Evolutionary conservation across 2,113 vertebrate genomes (phyloP).

Genomic region (Psophia crepitans): DNA sequence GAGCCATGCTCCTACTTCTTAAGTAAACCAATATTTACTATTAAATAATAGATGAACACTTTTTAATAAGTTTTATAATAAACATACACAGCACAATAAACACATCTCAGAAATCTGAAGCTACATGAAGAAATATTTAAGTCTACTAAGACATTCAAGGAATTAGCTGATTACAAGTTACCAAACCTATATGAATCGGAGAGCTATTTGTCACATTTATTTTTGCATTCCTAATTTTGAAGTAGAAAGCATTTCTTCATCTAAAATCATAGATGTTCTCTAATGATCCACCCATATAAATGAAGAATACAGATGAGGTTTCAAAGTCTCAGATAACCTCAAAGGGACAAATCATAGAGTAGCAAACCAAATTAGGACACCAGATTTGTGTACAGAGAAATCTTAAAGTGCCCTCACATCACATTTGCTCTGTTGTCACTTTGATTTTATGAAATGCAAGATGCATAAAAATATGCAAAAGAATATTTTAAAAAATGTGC

Average conservation of each 20-base stretch:
- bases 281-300: not conserved
- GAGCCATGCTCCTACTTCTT: not conserved
- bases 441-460: not conserved
- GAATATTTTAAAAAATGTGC: not conserved
- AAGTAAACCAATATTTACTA: not conserved
- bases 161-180: not conserved
- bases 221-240: not conserved
- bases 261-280: not conserved
- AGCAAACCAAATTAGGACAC: not conserved
- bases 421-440: not conserved
- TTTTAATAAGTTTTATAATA: not conserved
- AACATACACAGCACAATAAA: not conserved
- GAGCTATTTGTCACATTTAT: not conserved
- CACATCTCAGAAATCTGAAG: not conserved
- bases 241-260: not conserved
- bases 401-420: not conserved
- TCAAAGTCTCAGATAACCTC: not conserved
- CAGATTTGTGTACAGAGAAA: not conserved
- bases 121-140: not conserved
- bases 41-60: not conserved
- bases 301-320: not conserved
- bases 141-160: not conserved
- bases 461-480: accelerated
- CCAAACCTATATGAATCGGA: not conserved
- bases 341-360: not conserved